Evolutionary conservation across 2,113 vertebrate genomes (phyloP), one percentile per base, ranked within the genome.

Genomic region (Gadus chalcogrammus): DNA sequence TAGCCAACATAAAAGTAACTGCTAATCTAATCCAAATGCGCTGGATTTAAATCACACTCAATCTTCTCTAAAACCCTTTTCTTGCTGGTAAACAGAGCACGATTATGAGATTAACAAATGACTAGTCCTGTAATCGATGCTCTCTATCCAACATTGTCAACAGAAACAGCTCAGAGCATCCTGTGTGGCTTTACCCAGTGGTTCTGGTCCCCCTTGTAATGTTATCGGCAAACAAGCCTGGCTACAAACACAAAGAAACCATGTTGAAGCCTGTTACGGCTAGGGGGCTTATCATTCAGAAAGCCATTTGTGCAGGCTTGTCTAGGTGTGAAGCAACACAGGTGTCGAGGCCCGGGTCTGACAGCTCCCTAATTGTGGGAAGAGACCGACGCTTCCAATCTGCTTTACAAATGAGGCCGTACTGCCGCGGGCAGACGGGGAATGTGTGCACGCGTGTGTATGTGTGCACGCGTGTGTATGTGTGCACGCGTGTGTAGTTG

Each of bases 321-420:
- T 79, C 62, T 64, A 73, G 72, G 82, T 78, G 73, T 66, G 62
- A 78, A 65, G 75, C 70, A 64, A 83, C 80, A 72, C 70, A 73
- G 79, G 81, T 75, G 74, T 64, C 64, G 68, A 84, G 72, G 67
- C 70, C 31, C 75, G 79, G 81, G 79, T 48, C 42, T 79, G 86
- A 84, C 83, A 74, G 80, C 35, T 55, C 68, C 75, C 31, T 31
- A 75, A 82, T 79, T 15, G 61, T 18, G n/a, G 52, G 35, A 7
- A 5, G 65, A 73, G 65, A 64, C 31, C 48, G 61, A 53, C 53
- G 35, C 66, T 67, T 71, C 69, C 72, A 71, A 75, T 83, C 79
- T 74, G 78, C 9, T 79, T 82, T 76, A 83, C 82, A 84, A 88
- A 91, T 80, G 73, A 82, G 77, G 42, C 69, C 0, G 2, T 62